Percentiles rank a stretch among this genome's conserved stretches.
These are phyloP conservation scores for Chiridota heheva DNA, from an alignment of 35 echinoderm and acorn worm genomes.

Conservation along the genomic window DNA sequence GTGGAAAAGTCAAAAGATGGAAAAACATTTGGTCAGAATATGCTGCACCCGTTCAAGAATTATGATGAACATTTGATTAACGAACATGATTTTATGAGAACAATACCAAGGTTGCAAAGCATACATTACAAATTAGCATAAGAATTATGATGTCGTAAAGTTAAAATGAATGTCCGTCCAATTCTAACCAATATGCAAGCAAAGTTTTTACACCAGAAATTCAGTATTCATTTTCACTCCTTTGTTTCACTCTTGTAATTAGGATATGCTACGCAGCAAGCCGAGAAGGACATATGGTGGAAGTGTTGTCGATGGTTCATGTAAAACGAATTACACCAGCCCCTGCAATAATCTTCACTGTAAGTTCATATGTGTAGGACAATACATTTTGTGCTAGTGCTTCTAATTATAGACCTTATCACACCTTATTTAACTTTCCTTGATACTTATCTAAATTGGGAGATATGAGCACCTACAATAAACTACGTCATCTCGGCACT, in stretches of 20 bases:
- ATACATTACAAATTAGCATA: not conserved
- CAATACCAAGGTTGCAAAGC: not conserved
- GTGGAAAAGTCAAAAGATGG: too few species aligned
- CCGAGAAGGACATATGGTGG: slow-evolving; percentile 93
- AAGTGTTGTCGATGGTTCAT: slow-evolving; percentile 89
- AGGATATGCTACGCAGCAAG: slow-evolving; percentile 93
- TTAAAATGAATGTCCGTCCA: not conserved
- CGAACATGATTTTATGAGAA: not conserved
- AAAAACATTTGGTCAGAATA: too few species aligned
- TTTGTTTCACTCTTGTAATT: slow-evolving; percentile 20
- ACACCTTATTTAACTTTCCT: too few species aligned
- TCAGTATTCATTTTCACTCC: not conserved
- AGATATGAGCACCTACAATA: too few species aligned
- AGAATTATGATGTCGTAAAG: not conserved
- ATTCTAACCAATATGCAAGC: not conserved
- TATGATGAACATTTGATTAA: too few species aligned
- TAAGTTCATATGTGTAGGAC: slow-evolving; percentile 39
- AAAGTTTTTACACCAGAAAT: not conserved
- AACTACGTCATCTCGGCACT: too few species aligned
- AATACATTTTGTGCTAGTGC: too few species aligned
- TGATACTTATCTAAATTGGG: too few species aligned
- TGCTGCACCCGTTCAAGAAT: too few species aligned
- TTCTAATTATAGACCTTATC: too few species aligned
- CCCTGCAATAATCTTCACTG: slow-evolving; percentile 78
- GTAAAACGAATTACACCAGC: slow-evolving; percentile 81